Evolutionary conservation across 1,140 invertebrate species (phyloP).

Genomic region (Dryas iulia): DNA sequence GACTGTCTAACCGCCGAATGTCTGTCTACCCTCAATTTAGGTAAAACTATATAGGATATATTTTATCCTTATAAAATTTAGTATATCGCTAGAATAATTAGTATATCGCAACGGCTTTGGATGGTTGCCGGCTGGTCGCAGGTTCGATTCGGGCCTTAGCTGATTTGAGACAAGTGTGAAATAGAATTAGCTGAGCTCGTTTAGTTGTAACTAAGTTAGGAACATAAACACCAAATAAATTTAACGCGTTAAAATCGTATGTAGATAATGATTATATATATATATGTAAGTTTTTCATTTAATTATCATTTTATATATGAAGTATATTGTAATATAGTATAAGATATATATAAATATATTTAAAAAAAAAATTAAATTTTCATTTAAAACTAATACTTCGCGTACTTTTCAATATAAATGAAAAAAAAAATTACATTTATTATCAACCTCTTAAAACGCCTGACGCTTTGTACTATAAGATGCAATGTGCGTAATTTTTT

Average conservation of each 20-base stretch:
- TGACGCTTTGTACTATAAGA: constrained; percentile 19
- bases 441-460: constrained; percentile 24
- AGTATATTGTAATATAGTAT: constrained; percentile 26
- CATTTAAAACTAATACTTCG: constrained; percentile 12
- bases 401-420: neutral
- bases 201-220: constrained; percentile 47
- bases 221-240: constrained; percentile 71
- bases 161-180: constrained; percentile 8
- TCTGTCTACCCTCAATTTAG: neutral
- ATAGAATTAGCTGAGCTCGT: constrained; percentile 26
- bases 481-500: constrained; percentile 6
- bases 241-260: constrained; percentile 40
- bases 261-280: constrained; percentile 19
- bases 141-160: neutral
- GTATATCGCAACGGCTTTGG: neutral
- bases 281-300: constrained; percentile 28
- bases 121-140: neutral
- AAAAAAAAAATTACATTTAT: constrained; percentile 26
- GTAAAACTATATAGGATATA: neutral
- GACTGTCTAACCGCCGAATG: neutral
- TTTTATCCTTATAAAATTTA: neutral
- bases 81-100: constrained; percentile 2
- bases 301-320: constrained; percentile 24
- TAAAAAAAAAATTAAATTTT: neutral
- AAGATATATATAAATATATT: constrained; percentile 1